Evolutionary conservation across 1,140 invertebrate species (phyloP), one percentile per base, ranked within the genome.

Genomic region (Neocloeon triangulifer): DNA sequence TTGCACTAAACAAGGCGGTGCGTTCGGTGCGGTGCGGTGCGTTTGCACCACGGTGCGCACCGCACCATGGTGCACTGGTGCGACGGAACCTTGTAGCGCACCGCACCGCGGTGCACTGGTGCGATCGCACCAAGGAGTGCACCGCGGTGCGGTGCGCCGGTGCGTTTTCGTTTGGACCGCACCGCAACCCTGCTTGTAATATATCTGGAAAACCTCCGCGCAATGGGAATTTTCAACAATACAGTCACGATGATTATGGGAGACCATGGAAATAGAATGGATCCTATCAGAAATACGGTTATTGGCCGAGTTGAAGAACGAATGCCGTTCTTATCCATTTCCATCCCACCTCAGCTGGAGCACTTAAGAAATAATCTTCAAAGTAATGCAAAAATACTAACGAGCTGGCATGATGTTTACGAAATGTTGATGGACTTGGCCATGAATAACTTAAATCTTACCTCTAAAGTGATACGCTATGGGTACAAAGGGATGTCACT

Each of bases 221-320:
- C n/a, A n/a, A n/a, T n/a, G n/a, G n/a, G n/a, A n/a, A 32, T 47
- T 14, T 51, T 66, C 7, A 54, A 64, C 22, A 56, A 60, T 35
- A 52, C 61, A 2, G 31, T 64, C 6, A 37, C 64, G 4, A 46
- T 64, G 5, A 15, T 64, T 1, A 47, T 62, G 41, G 54, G 54
- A 30, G 62, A 64, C 43, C 61, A 64, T 39, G 62, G 61, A 5
- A 55, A 61, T 35, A 37, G 66, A 14, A 64, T 61, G 38, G 62
- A 60, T 25, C 34, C 41, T 5, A 56, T 67, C 25, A 41, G 63
- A 12, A 37, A 50, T 17, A 63, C 63, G 0, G 49, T 52, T 26
- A 47, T 64, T 6, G 66, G 66, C 0, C 53, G 57, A 37, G 39
- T 65, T 5, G 66, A 69, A 43, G 64, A 66, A 41, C 39, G 57